Conservation (phyloP, 1,140 invertebrate genomes). For the Diabrotica virgifera region DNA sequence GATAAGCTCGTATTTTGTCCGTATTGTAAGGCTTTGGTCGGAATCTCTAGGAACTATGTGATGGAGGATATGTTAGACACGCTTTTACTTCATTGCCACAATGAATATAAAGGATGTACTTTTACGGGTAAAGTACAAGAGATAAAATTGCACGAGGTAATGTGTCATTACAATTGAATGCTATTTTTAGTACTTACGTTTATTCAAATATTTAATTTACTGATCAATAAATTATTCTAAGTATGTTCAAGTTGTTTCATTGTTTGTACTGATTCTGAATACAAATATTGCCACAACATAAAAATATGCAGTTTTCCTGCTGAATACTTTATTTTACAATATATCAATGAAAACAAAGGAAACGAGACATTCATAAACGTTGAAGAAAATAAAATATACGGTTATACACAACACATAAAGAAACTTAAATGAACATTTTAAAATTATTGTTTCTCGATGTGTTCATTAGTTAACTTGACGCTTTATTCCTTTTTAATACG, state of each 20-base stretch:
- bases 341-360: too few relatives aligned
- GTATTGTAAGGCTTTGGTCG: constrained; percentile 14
- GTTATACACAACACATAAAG: too few relatives aligned
- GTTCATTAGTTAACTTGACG: too few relatives aligned
- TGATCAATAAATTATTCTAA: background rate
- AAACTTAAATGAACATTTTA: too few relatives aligned
- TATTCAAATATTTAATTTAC: background rate
- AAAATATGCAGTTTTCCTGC: too few relatives aligned
- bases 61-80: constrained; percentile 19
- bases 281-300: too few relatives aligned
- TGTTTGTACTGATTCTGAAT: background rate
- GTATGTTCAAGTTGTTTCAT: background rate
- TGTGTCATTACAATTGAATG: constrained; percentile 3
- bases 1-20: constrained; percentile 14
- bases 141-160: constrained; percentile 17
- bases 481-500: too few relatives aligned
- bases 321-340: too few relatives aligned
- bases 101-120: constrained; percentile 16
- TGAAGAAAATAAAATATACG: too few relatives aligned
- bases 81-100: constrained; percentile 12
- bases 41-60: constrained; percentile 17
- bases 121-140: constrained; percentile 6
- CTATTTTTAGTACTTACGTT: too few relatives aligned
- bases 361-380: too few relatives aligned
- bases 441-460: too few relatives aligned